Evolutionary conservation across 2,113 vertebrate genomes (phyloP).

Genomic region (Cercopithecus mona): DNA sequence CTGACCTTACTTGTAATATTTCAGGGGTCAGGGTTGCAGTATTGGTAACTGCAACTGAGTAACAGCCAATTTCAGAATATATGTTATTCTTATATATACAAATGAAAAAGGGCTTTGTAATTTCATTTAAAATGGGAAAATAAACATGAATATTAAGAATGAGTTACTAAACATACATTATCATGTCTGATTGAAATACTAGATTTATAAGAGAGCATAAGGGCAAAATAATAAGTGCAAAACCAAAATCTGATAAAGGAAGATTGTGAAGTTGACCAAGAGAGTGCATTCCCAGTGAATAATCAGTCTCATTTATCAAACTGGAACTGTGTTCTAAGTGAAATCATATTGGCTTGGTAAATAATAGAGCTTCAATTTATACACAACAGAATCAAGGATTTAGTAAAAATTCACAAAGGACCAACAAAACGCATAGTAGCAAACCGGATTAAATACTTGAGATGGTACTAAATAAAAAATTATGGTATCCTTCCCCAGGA

Average conservation of each 20-base stretch:
- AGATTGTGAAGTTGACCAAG: background rate
- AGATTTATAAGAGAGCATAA: background rate
- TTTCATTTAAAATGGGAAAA: background rate
- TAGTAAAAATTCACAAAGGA: background rate
- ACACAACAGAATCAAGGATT: background rate
- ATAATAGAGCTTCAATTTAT: background rate
- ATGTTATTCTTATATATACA: background rate
- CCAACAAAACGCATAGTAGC: background rate
- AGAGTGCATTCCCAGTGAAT: background rate
- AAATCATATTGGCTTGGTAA: background rate
- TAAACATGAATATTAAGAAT: background rate
- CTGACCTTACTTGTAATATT: background rate
- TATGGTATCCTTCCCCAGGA: background rate
- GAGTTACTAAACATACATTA: background rate
- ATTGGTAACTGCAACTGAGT: background rate
- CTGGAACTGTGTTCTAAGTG: background rate
- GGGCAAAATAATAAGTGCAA: background rate
- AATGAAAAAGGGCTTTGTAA: background rate
- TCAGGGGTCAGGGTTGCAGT: background rate
- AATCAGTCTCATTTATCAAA: background rate
- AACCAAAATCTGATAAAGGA: background rate
- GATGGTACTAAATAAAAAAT: background rate
- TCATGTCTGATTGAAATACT: background rate
- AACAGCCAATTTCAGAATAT: background rate
- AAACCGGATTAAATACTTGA: background rate